Evolutionary conservation across 2,797 vertebrate genomes (phyloP).

Genomic region (Argyrosomus regius): DNA sequence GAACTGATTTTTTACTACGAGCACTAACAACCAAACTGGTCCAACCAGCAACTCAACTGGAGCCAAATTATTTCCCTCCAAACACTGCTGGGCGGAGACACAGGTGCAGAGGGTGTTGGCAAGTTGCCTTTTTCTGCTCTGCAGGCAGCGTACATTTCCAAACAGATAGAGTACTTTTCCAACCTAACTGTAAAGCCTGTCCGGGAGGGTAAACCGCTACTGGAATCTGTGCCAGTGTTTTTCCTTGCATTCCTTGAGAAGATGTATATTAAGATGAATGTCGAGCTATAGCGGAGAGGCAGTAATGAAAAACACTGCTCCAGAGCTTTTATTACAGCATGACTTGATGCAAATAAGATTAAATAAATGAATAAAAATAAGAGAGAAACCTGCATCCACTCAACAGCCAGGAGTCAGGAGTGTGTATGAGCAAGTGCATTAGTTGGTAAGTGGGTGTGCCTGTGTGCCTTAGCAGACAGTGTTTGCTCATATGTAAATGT

Average conservation of each 20-base stretch:
- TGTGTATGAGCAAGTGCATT: neutral
- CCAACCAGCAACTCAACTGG: slow-evolving; percentile 49
- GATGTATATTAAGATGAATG: slow-evolving; percentile 30
- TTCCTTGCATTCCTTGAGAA: slow-evolving; percentile 38
- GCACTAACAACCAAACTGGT: slow-evolving; percentile 56
- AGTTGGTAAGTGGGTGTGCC: slow-evolving; percentile 8
- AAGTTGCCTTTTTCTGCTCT: slow-evolving; percentile 23
- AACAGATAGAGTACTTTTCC: slow-evolving; percentile 66
- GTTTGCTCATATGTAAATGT: slow-evolving; percentile 12
- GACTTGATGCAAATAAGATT: slow-evolving; percentile 9
- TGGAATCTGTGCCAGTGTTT: slow-evolving; percentile 61
- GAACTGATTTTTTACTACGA: slow-evolving; percentile 51
- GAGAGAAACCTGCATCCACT: neutral
- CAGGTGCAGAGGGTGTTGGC: slow-evolving; percentile 57
- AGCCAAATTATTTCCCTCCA: slow-evolving; percentile 48
- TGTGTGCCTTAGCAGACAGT: neutral
- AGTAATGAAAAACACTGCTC: slow-evolving; percentile 36
- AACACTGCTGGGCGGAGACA: slow-evolving; percentile 48
- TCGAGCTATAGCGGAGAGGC: slow-evolving; percentile 24
- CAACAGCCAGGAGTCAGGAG: slow-evolving; percentile 1
- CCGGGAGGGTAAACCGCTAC: slow-evolving; percentile 32
- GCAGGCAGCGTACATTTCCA: slow-evolving; percentile 56
- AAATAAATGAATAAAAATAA: slow-evolving; percentile 11
- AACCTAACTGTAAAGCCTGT: slow-evolving; percentile 27
- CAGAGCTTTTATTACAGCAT: slow-evolving; percentile 20